Evolutionary conservation across 2,113 vertebrate species (phyloP).

Genomic region (Collichthys lucidus): DNA sequence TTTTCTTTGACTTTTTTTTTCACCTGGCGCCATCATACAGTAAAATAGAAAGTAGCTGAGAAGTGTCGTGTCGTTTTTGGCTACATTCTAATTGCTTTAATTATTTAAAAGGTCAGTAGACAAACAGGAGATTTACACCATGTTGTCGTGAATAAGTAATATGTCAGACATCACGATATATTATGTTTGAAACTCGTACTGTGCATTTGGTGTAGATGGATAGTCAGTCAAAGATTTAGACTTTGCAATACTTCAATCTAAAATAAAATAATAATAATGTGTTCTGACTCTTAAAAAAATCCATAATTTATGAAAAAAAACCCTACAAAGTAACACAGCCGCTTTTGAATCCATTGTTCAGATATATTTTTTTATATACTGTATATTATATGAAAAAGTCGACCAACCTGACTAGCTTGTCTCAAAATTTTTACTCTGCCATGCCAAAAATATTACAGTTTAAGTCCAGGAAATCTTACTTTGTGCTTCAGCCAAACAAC

Average conservation of each 20-base stretch:
- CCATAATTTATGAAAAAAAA: neutral
- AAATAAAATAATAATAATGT: neutral
- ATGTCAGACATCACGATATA: neutral
- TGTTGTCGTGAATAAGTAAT: slow-evolving; percentile 24
- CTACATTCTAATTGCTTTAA: neutral
- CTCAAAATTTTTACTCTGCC: neutral
- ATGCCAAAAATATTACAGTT: slow-evolving; percentile 30
- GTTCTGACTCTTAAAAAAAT: neutral
- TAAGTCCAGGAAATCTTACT: slow-evolving; percentile 14
- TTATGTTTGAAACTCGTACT: neutral
- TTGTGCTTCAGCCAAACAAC: slow-evolving; percentile 15
- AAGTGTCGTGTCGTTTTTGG: slow-evolving; percentile 8
- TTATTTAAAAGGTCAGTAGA: slow-evolving; percentile 8
- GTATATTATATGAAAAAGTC: neutral
- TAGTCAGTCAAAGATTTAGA: neutral
- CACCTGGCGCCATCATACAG: neutral
- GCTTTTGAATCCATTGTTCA: neutral
- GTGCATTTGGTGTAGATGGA: neutral
- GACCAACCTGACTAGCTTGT: neutral
- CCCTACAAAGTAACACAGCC: neutral
- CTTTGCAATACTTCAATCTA: neutral
- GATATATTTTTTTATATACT: neutral
- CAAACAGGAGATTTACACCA: neutral
- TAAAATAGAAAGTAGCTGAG: slow-evolving; percentile 19
- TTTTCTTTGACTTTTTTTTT: slow-evolving; percentile 22